phyloP scores from a whole-genome alignment of 2,888 invertebrate species.

The Drosophila limbata region DNA sequence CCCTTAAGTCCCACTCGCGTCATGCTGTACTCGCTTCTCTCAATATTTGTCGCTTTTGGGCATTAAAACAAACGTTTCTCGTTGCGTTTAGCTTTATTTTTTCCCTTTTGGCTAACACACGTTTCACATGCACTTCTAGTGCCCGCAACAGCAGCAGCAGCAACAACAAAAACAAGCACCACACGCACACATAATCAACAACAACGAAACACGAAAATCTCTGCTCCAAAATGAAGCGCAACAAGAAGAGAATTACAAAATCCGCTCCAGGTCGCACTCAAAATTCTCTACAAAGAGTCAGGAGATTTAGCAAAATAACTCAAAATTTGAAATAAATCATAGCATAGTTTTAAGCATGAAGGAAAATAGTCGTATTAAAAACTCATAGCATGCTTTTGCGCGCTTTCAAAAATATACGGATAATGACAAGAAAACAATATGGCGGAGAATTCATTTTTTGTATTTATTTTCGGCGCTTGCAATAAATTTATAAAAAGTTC shows the following conservation, averaged over 20 bases:
- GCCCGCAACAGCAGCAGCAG: slow-evolving; percentile 52
- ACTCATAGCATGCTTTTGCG: slow-evolving; percentile 8
- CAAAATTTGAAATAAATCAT: not conserved
- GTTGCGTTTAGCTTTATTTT: slow-evolving; percentile 62
- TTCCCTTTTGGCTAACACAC: slow-evolving; percentile 44
- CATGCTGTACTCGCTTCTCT: slow-evolving; percentile 31
- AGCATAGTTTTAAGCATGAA: not conserved
- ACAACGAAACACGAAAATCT: slow-evolving; percentile 67
- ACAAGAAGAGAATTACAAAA: slow-evolving; percentile 46
- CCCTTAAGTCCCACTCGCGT: slow-evolving; percentile 2
- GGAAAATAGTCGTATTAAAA: not conserved
- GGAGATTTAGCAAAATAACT: not conserved
- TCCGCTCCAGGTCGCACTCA: not conserved
- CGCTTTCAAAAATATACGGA: not conserved
- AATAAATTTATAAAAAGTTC: not conserved
- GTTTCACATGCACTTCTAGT: slow-evolving; percentile 72
- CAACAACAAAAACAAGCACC: slow-evolving; percentile 10
- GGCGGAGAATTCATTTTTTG: too few species aligned
- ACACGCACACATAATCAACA: slow-evolving; percentile 16
- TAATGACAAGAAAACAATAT: not conserved
- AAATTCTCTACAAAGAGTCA: slow-evolving; percentile 25
- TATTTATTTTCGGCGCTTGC: too few species aligned
- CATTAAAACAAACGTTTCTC: slow-evolving; percentile 81
- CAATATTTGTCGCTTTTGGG: slow-evolving; percentile 81
- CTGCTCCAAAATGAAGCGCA: slow-evolving; percentile 67